Percentiles rank a stretch among this genome's conserved stretches.
Evolutionary conservation across 2,113 vertebrate genomes (phyloP).

Genomic region (Salvelinus fontinalis): DNA sequence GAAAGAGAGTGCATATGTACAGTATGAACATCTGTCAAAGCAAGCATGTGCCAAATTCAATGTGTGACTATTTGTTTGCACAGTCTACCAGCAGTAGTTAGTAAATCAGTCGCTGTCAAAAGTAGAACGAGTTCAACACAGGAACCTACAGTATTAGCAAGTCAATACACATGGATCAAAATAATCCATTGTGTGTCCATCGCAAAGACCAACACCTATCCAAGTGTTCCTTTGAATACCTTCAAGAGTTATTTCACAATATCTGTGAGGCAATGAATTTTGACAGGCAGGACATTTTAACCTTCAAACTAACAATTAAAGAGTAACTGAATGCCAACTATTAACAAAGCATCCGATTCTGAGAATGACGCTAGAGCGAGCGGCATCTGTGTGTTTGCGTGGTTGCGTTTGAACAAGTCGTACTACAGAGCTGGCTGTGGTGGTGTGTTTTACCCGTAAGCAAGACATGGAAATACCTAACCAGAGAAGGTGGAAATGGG

Average conservation of each 20-base stretch:
- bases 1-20: not conserved
- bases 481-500: not conserved
- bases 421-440: not conserved
- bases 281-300: conserved; percentile 34
- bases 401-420: conserved; percentile 13
- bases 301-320: conserved; percentile 31
- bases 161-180: conserved; percentile 35
- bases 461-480: conserved; percentile 13
- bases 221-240: conserved; percentile 23
- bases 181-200: conserved; percentile 25
- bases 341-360: conserved; percentile 30
- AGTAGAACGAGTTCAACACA: not conserved
- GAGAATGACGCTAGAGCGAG: not conserved
- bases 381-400: not conserved
- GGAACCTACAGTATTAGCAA: conserved; percentile 14
- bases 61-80: not conserved
- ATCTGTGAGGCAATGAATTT: not conserved
- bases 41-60: not conserved
- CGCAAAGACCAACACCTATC: conserved; percentile 24
- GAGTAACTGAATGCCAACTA: conserved; percentile 23
- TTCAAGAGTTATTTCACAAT: conserved; percentile 27
- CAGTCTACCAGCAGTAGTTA: not conserved
- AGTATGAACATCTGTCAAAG: conserved; percentile 14
- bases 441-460: conserved; percentile 5
- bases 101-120: conserved; percentile 9